Base-by-base conservation (phyloP, 2,888 invertebrate genomes). In the Pachliopta kotzebuea region DNA sequence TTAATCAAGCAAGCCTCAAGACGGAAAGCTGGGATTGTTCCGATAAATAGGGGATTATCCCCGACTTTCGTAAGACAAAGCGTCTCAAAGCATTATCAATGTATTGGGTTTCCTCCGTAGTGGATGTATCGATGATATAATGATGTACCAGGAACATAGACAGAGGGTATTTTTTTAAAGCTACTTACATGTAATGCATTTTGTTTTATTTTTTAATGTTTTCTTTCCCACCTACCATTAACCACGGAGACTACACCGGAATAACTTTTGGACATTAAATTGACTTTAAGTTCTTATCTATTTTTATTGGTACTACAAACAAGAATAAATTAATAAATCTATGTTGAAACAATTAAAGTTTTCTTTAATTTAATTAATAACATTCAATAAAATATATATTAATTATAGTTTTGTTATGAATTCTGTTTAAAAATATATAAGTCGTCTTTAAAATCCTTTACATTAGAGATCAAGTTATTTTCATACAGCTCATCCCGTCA, bases 1-100 rank as follows among this genome's bases (percentile, higher is more conserved):
- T 75, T 76, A 75, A 73, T 73, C 71, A 72, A 67, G 67, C 66
- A 67, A 61, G 52, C 59, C 63, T 23, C 56, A 29, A 70, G 71
- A 62, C 70, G 68, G 67, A 67, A 70, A 68, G 68, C 63, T 42
- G 68, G 66, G 69, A 61, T 37, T 64, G 66, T 62, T 65, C 62
- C 62, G 68, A 67, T 67, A 70, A 62, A 64, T 56, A 52, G 52
- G 59, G 66, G 72, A 67, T 71, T 67, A 69, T 68, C 70, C 68
- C 55, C 55, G 56, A 60, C 60, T 63, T 66, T 56, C 23, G 37
- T 63, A 45, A 60, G 52, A 62, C 60, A 62, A 59, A 66, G 62
- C 59, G 52, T 56, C 45, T 60, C 29, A 56, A 11, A 42, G 54
- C 21, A 52, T 60, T 60, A 64, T 60, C 60, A 29, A 26, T 37